These are phyloP conservation scores for Ceratotherium simum DNA, from an alignment of 2,113 vertebrate genomes.

Conservation along the genomic window DNA sequence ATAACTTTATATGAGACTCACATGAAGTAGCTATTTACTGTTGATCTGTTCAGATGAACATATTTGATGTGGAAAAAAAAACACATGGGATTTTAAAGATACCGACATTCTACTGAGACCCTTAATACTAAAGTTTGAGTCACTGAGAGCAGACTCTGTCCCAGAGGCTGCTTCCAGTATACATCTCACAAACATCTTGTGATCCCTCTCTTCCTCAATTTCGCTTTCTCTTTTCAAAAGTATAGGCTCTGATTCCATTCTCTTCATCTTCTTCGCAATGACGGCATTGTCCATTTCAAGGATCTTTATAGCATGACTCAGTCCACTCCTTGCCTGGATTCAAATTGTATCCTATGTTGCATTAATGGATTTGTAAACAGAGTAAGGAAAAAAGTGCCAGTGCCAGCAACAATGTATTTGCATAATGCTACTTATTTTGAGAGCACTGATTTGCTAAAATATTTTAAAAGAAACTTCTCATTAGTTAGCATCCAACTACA, in stretches of 20 bases:
- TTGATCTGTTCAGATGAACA: background rate
- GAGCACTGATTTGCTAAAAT: background rate
- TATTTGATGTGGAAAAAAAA: background rate
- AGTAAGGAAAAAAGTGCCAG: background rate
- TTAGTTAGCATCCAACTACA: background rate
- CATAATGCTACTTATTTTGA: background rate
- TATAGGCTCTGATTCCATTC: background rate
- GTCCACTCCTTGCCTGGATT: background rate
- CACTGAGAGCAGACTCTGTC: background rate
- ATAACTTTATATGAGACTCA: background rate
- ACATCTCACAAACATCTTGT: background rate
- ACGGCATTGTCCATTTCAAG: background rate
- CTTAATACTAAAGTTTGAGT: background rate
- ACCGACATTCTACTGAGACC: background rate
- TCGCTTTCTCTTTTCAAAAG: background rate
- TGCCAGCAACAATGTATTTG: background rate
- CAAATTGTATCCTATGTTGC: background rate
- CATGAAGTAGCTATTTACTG: background rate
- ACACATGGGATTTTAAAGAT: background rate
- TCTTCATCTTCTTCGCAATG: background rate
- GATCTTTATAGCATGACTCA: background rate
- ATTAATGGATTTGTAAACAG: background rate
- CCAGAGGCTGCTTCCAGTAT: background rate
- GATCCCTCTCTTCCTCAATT: background rate
- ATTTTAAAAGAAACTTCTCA: background rate